phyloP scores from a whole-genome alignment of 1,140 invertebrate genomes.

The Pseudobourletiella spinata region DNA sequence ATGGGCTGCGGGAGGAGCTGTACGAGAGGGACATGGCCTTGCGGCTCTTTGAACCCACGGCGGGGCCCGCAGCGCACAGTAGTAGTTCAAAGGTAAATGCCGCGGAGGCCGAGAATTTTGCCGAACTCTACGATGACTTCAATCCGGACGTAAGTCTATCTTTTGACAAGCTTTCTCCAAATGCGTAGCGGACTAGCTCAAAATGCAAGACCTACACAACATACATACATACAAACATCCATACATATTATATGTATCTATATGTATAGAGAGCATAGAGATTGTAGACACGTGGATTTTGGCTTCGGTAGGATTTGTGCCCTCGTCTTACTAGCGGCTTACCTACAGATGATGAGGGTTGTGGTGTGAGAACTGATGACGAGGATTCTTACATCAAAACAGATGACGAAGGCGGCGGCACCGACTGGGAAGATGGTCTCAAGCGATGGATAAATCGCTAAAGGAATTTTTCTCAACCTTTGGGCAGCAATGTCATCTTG shows the following conservation, averaged over 20 bases:
- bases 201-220: too few species aligned
- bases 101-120: constrained; percentile 43
- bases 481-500: too few species aligned
- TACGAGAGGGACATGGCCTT: not conserved
- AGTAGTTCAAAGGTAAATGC: constrained; percentile 30
- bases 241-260: constrained; percentile 35
- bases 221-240: not conserved
- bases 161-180: constrained; percentile 19
- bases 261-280: constrained; percentile 9
- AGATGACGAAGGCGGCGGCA: constrained; percentile 46
- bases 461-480: too few species aligned
- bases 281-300: constrained; percentile 2
- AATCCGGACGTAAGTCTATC: constrained; percentile 7
- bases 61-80: too few species aligned
- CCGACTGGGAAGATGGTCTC: constrained; percentile 58
- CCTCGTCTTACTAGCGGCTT: constrained; percentile 39
- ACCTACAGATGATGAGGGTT: constrained; percentile 43
- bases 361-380: constrained; percentile 45
- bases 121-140: constrained; percentile 38
- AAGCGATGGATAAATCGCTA: constrained; percentile 42
- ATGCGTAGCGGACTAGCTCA: too few species aligned
- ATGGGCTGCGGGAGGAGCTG: constrained; percentile 39
- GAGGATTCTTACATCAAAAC: constrained; percentile 25
- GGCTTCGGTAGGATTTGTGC: constrained; percentile 35
- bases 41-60: not conserved